A percentile compares a stretch with the other conserved stretches of the same genome.
Conservation (phyloP, 1,140 invertebrate genomes). For the Orchestia grillus region DNA sequence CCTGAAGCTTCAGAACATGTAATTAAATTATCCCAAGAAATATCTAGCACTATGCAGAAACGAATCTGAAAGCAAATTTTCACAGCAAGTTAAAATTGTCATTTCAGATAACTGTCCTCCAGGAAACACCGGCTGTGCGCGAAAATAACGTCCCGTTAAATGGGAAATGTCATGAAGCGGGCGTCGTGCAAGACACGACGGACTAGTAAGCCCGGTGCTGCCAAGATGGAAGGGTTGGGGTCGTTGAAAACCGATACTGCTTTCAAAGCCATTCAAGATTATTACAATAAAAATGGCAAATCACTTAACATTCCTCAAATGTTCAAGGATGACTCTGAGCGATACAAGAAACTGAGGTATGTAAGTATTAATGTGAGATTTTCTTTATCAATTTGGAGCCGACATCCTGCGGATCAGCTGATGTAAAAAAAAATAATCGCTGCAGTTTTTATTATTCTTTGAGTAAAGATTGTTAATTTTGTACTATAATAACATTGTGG, state of each 20-base stretch:
- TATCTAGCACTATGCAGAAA: too few relatives aligned
- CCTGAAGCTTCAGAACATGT: too few relatives aligned
- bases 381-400: conserved; percentile 46
- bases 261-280: conserved; percentile 81
- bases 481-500: not conserved
- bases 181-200: not conserved
- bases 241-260: conserved; percentile 77
- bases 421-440: not conserved
- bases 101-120: not conserved
- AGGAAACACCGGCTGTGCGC: not conserved
- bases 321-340: conserved; percentile 81
- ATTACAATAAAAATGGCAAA: conserved; percentile 78
- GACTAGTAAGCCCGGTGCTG: not conserved
- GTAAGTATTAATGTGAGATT: conserved; percentile 58
- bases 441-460: not conserved
- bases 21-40: too few relatives aligned
- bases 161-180: conserved; percentile 44
- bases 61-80: not conserved
- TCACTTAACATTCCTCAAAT: conserved; percentile 84
- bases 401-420: not conserved
- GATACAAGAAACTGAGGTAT: conserved; percentile 88
- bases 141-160: conserved; percentile 13
- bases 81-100: not conserved
- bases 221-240: conserved; percentile 66
- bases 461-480: not conserved